These are phyloP conservation scores for Centropristis striata DNA, from an alignment of 2,113 vertebrate species.

Conservation along the genomic window DNA sequence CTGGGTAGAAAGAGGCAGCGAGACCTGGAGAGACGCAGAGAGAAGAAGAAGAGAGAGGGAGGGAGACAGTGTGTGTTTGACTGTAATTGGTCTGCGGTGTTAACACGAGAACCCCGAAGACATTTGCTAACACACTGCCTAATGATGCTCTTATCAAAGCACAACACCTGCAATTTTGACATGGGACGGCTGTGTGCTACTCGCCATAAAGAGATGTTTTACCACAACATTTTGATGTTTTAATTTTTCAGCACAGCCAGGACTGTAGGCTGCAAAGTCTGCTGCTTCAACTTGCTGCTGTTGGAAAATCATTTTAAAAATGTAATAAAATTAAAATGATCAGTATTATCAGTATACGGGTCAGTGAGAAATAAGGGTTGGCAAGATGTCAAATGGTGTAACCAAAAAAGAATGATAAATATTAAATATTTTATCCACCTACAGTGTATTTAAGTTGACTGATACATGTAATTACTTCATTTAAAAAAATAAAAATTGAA, in stretches of 20 bases:
- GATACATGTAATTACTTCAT: no score
- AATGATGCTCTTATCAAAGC: conserved; percentile 63
- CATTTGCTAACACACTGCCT: conserved; percentile 54
- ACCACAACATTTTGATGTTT: conserved; percentile 33
- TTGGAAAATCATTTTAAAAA: not conserved
- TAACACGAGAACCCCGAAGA: conserved; percentile 64
- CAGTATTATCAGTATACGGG: no score
- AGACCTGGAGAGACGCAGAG: conserved; percentile 38
- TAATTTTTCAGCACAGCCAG: conserved; percentile 1
- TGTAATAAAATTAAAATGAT: no score
- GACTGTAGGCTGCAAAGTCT: conserved; percentile 1
- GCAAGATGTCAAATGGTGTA: no score
- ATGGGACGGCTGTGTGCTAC: not conserved
- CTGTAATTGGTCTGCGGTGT: conserved; percentile 66
- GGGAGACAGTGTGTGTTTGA: conserved; percentile 29
- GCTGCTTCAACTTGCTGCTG: not conserved
- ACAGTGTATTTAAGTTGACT: no score
- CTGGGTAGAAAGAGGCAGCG: conserved; percentile 49
- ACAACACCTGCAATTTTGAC: conserved; percentile 32
- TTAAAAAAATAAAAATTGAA: no score
- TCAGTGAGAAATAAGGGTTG: no score
- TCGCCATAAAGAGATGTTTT: not conserved
- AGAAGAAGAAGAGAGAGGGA: conserved; percentile 19
- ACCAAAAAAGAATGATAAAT: no score
- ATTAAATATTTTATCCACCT: no score